Evolutionary conservation across 2,113 vertebrate species (phyloP), one percentile per base, ranked within the genome.

Genomic region (Ceyx cyanopectus): DNA sequence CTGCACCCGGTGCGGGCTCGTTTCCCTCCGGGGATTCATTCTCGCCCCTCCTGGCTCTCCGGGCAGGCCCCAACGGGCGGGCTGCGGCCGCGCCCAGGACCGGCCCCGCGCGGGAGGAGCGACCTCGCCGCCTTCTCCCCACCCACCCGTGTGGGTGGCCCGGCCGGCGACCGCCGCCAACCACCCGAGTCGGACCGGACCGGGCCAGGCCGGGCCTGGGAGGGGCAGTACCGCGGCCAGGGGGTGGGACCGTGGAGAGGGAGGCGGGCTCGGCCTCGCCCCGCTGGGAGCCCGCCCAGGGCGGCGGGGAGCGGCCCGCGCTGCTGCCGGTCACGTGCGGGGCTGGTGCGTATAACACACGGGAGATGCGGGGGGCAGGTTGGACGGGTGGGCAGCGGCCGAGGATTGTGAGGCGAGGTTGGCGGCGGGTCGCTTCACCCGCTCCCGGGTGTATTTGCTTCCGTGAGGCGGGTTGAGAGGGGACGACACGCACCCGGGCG

Each of bases 241-340:
- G 46, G 10, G 30, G 57, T 50, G 37, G 27, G 6, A 32, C 53
- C 12, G 58, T 10, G 45, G 37, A 12, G 26, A 27, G 32, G 83
- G 74, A 15, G 89, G 69, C 22, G 75, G 76, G 46, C 46, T 48
- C 46, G 37, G 82, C 57, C 14, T 4, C 17, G 72, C 23, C 54
- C 34, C 48, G 16, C 30, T 45, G n/a, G 0, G 19, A 7, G 60
- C 50, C 53, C 46, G 51, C 37, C 29, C 21, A 65, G 43, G 26
- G 62, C 26, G 22, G 7, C 19, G n/a, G 41, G 50, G 75, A 75
- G 89, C 43, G 26, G 63, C 50, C 5, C 15, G 12, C n/a, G 34
- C 63, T 4, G 60, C 40, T 14, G 70, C 9, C 6, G 41, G 93
- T 97, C 96, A 96, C 96, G 90, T 91, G 97, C 32, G 26, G 5